These are phyloP conservation scores for Poeciliopsis presidionis DNA, from an alignment of 2,797 vertebrate species.

Conservation along the genomic window DNA sequence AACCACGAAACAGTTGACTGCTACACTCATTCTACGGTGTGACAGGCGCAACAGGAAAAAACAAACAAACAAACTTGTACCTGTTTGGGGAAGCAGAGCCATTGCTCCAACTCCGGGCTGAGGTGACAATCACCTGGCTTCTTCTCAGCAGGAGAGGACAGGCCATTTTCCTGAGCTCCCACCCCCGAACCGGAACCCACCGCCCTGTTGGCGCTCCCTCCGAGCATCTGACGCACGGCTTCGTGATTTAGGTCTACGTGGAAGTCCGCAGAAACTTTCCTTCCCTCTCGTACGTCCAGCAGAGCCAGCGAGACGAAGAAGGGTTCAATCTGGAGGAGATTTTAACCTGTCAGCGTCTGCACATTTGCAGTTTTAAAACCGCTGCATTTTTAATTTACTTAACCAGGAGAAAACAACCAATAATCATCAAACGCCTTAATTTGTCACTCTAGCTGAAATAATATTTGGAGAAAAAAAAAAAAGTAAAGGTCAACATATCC, in stretches of 20 bases:
- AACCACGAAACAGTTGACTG: constrained; percentile 7
- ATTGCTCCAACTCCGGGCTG: constrained; percentile 87
- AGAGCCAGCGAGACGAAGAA: constrained; percentile 93
- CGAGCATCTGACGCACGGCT: constrained; percentile 80
- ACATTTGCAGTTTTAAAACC: not conserved
- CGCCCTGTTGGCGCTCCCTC: constrained; percentile 52
- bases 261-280: constrained; percentile 96
- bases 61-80: constrained; percentile 64
- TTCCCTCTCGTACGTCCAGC: constrained; percentile 88
- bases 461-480: not conserved
- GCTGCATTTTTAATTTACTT: not conserved
- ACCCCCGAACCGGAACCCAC: constrained; percentile 27
- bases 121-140: constrained; percentile 86
- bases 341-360: constrained; percentile 6
- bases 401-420: not conserved
- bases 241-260: constrained; percentile 93
- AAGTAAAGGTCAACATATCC: not conserved
- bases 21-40: not conserved
- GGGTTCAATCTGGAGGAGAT: constrained; percentile 88
- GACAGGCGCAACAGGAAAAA: not conserved
- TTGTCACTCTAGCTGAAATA: not conserved
- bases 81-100: constrained; percentile 94
- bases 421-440: not conserved
- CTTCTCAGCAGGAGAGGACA: constrained; percentile 74
- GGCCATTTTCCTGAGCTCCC: constrained; percentile 84